Base-by-base conservation (phyloP, 2,888 invertebrate genomes). In the Resseliella maxima region DNA sequence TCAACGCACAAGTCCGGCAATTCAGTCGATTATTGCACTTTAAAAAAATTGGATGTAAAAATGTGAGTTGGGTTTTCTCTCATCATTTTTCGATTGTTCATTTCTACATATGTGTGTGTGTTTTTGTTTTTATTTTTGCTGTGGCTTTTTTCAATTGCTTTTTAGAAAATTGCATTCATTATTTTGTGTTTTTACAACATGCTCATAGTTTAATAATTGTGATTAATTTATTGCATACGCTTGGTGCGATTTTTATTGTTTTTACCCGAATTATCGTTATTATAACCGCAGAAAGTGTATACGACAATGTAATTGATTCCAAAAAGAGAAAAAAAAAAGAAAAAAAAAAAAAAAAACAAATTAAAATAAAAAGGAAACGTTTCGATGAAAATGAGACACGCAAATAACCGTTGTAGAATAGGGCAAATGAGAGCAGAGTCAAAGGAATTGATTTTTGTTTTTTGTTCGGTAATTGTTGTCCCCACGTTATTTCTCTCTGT, bases 41-140 rank as follows among this genome's bases (percentile, higher is more conserved):
- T 45, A 45, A 85, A 85, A 45, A 45, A 45, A 41, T 85, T 41
- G 46, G 85, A 85, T 85, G 85, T 45, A 15, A 85, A 85, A 85
- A 45, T 24, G 85, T 85, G 38, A 45, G 86, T 86, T 64, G 24
- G 72, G 31, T 5, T 15, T 35, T 31, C 15, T 72, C 2, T 50
- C 41, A 41, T 50, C 31, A 0, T 27, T 15, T 5, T 31, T 72
- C 31, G 72, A 59, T 0, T 31, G 0, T 27, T 6, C 27, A 18
- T 64, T 27, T 31, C 18, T 12, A n/a, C n/a, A n/a, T n/a, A n/a
- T n/a, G n/a, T n/a, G n/a, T n/a, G n/a, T n/a, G n/a, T n/a, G n/a
- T n/a, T 83, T 83, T 83, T n/a, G 21, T 83, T 18, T 81, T 35
- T 36, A 8, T n/a, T 59, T 59, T 59, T 59, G 59, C 24, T 15